A percentile compares a stretch with the other conserved stretches of the same genome.
Evolutionary conservation across 2,888 invertebrate species (phyloP).

Genomic region (Stegana nigrithorax): DNA sequence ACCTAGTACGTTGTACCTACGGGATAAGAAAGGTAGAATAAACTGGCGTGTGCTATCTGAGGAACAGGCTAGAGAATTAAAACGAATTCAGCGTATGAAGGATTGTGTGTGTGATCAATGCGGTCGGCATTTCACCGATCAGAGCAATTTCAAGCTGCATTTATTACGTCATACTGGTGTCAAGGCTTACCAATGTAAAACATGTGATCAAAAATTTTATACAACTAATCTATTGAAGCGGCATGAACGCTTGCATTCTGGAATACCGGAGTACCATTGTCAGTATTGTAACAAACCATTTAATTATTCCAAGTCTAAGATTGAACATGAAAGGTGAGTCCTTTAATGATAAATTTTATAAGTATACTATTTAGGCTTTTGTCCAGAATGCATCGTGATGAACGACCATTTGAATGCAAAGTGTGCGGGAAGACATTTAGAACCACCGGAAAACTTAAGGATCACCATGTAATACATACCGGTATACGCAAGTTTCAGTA

Average conservation of each 20-base stretch:
- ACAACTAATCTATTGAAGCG: neutral
- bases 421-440: neutral
- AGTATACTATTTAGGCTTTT: neutral
- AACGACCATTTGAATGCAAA: neutral
- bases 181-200: neutral
- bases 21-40: neutral
- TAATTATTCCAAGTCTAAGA: neutral
- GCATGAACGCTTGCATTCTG: neutral
- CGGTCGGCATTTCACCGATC: neutral
- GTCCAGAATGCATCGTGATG: neutral
- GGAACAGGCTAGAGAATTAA: neutral
- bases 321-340: neutral
- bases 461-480: neutral
- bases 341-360: neutral
- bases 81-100: neutral
- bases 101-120: slow-evolving; percentile 1
- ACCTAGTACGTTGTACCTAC: no score
- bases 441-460: neutral
- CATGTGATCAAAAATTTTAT: neutral
- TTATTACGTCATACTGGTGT: neutral
- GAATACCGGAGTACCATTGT: neutral
- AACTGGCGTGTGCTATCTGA: neutral
- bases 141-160: slow-evolving; percentile 1
- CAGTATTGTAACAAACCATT: neutral
- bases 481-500: neutral